Evolutionary conservation across 2,113 vertebrate genomes (phyloP), one percentile per base, ranked within the genome.

Genomic region (human (Homo sapiens)): DNA sequence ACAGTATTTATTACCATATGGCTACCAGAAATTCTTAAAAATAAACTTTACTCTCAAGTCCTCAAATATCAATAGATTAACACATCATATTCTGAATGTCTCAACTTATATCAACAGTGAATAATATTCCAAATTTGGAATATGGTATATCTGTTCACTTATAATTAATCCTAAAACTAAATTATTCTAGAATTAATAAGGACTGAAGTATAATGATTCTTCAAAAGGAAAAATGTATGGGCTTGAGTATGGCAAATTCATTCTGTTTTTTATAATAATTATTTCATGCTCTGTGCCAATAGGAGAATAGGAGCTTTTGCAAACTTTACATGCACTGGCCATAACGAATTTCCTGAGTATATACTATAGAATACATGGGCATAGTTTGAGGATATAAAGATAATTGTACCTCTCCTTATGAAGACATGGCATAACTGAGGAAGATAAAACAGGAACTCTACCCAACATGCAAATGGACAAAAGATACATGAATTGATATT

Each of bases 1-100:
- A n/a, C 79, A 40, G 30, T 14, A 57, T 89, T 50, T 85, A 85
- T n/a, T 97, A 57, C 27, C 45, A 90, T 76, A 75, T 13, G 30
- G 68, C 23, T 64, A 64, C 59, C 85, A 22, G 17, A 93, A 23
- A 48, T 81, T 68, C 32, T 89, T 84, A 22, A 87, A 70, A 85
- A 23, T 61, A 55, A 93, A 64, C 9, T 68, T 90, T 52, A 70
- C 27, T 72, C 45, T 78, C 38, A 79, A 72, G 18, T 43, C 3
- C 10, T 85, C 90, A 83, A 73, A 57, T 79, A 80, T 14, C 68
- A 95, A 72, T 70, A 83, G 72, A 79, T 50, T 78, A 84, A 96
- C 90, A 64, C 17, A 20, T 64, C 38, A 90, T 23, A 84, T 72
- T 5, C 48, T 73, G 84, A 93, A 72, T 32, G 4, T 43, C 40